These are phyloP conservation scores for Pseudomyrmex concolor DNA, from an alignment of 1,140 invertebrate species.

Conservation along the genomic window DNA sequence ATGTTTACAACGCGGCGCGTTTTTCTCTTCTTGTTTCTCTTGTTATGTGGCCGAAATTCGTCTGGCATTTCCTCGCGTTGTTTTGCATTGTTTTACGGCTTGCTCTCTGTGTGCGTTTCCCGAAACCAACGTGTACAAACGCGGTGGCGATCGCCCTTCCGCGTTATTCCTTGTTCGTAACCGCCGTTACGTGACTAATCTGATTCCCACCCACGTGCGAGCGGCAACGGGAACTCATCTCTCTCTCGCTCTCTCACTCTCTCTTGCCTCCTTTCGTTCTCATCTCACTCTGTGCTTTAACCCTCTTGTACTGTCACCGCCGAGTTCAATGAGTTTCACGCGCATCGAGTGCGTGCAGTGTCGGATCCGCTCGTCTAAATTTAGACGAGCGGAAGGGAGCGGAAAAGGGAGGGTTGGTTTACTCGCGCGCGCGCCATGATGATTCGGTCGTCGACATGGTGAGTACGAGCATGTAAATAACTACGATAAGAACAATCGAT, in stretches of 20 bases:
- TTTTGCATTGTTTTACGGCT: background rate
- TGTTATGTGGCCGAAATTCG: conserved; percentile 14
- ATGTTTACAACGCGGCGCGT: background rate
- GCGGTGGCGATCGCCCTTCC: conserved; percentile 43
- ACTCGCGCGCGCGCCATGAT: conserved; percentile 8
- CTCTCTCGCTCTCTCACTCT: conserved; percentile 19
- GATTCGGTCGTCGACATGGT: conserved; percentile 20
- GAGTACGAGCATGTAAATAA: conserved; percentile 30
- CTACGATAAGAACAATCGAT: conserved; percentile 33
- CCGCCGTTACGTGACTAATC: conserved; percentile 80
- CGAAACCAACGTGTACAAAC: conserved; percentile 41
- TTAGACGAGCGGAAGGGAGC: conserved; percentile 53
- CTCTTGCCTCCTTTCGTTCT: conserved; percentile 44
- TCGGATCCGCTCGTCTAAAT: conserved; percentile 75
- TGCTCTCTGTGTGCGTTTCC: background rate
- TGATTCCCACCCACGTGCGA: conserved; percentile 76
- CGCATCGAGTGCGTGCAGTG: conserved; percentile 63
- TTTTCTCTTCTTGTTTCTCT: background rate
- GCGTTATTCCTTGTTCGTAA: conserved; percentile 73
- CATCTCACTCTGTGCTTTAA: background rate
- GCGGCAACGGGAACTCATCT: conserved; percentile 26
- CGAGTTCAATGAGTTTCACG: conserved; percentile 78
- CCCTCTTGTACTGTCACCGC: conserved; percentile 53
- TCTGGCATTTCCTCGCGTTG: conserved; percentile 4
- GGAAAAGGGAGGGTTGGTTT: conserved; percentile 3